phyloP scores from a whole-genome alignment of 2,797 vertebrate genomes.

The Leptodactylus fallax region DNA sequence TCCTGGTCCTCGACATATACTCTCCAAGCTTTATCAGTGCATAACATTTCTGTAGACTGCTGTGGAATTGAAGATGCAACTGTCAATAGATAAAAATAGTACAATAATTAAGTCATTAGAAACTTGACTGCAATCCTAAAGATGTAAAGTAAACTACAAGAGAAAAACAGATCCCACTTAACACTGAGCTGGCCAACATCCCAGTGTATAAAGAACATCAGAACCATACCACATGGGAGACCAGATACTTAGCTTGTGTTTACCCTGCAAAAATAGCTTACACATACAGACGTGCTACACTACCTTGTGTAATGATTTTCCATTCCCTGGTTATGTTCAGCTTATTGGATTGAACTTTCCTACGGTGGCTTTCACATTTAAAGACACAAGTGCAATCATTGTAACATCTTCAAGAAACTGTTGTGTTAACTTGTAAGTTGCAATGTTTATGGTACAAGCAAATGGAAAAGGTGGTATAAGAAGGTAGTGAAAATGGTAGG shows the following conservation, averaged over 20 bases:
- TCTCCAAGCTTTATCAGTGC: neutral
- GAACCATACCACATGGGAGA: slow-evolving; percentile 16
- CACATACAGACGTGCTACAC: neutral
- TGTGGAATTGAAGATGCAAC: neutral
- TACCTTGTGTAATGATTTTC: too few relatives aligned
- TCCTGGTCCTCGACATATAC: too few relatives aligned
- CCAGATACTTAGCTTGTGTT: slow-evolving; percentile 25
- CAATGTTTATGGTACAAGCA: too few relatives aligned
- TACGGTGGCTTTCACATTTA: too few relatives aligned
- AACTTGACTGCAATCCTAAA: slow-evolving; percentile 41
- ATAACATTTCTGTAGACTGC: neutral
- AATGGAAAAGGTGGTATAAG: too few relatives aligned
- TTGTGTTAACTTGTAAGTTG: too few relatives aligned
- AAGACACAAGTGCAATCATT: too few relatives aligned
- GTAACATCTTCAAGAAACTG: too few relatives aligned
- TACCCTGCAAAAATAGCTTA: slow-evolving; percentile 9
- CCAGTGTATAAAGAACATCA: slow-evolving; percentile 41
- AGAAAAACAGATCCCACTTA: slow-evolving; percentile 46
- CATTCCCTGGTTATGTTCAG: too few relatives aligned
- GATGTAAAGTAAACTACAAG: slow-evolving; percentile 44
- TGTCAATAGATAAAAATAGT: slow-evolving; percentile 33
- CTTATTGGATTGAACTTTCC: too few relatives aligned
- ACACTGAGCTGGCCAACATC: slow-evolving; percentile 45
- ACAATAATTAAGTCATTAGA: slow-evolving; percentile 43
- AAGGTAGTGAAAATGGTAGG: too few relatives aligned